These are phyloP conservation scores for Agriotes lineatus DNA, from an alignment of 2,888 invertebrate species.

Conservation along the genomic window DNA sequence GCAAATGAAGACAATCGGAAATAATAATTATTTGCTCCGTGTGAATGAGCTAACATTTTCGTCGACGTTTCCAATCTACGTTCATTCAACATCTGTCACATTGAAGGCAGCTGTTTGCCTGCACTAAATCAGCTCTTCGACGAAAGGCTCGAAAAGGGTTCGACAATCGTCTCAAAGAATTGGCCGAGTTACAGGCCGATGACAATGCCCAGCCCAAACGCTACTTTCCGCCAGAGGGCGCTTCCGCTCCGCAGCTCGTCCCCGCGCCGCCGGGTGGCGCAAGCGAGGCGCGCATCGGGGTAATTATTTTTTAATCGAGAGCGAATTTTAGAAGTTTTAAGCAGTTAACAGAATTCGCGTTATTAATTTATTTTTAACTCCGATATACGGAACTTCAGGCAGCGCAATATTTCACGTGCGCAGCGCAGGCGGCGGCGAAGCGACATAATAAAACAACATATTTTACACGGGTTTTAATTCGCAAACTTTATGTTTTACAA, in stretches of 20 bases:
- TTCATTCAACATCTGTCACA: too few species aligned
- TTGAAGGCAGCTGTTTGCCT: too few species aligned
- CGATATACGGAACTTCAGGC: conserved; percentile 4
- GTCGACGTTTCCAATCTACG: too few species aligned
- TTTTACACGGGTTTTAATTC: conserved; percentile 32
- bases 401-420: not conserved
- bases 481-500: conserved; percentile 28
- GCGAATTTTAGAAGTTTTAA: conserved; percentile 10
- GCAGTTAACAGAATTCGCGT: not conserved
- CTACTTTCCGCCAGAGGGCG: not conserved
- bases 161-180: too few species aligned
- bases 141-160: too few species aligned
- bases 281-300: not conserved
- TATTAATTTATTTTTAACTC: conserved; percentile 13
- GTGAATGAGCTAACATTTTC: too few species aligned
- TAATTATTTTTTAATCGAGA: conserved; percentile 19
- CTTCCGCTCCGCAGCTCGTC: not conserved
- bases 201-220: too few species aligned
- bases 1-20: too few species aligned
- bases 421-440: not conserved
- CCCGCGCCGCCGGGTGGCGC: not conserved
- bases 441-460: conserved; percentile 30
- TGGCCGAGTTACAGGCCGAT: too few species aligned
- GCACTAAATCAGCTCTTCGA: too few species aligned
- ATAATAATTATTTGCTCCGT: too few species aligned